These are phyloP conservation scores for Rhineura floridana DNA, from an alignment of 2,113 vertebrate genomes.

Conservation along the genomic window DNA sequence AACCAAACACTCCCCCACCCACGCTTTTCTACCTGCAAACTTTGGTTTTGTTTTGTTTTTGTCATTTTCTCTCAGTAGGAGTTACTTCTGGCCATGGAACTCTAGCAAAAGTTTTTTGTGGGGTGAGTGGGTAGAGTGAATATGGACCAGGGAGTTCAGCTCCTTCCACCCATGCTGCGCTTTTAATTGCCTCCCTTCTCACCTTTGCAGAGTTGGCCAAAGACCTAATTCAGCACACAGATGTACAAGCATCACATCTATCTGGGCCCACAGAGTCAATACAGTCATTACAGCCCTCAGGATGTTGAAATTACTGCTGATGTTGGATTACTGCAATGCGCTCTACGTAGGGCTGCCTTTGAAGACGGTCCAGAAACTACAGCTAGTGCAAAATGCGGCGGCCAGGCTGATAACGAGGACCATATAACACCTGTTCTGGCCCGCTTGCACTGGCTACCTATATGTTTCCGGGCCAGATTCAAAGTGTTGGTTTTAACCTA, in stretches of 20 bases:
- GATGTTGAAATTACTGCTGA: background rate
- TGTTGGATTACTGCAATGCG: too few relatives aligned
- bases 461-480: too few relatives aligned
- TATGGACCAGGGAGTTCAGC: background rate
- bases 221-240: too few relatives aligned
- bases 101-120: background rate
- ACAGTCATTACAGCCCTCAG: background rate
- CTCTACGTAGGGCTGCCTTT: too few relatives aligned
- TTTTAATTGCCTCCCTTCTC: background rate
- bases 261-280: background rate
- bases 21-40: background rate
- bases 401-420: too few relatives aligned
- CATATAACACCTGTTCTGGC: too few relatives aligned
- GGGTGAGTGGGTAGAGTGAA: background rate
- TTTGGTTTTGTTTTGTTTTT: background rate
- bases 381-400: too few relatives aligned
- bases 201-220: too few relatives aligned
- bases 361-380: too few relatives aligned
- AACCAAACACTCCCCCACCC: background rate
- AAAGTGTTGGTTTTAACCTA: too few relatives aligned
- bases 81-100: background rate
- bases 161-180: background rate
- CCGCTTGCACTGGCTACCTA: too few relatives aligned
- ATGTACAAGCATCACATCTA: too few relatives aligned
- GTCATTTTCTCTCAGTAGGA: background rate